Percentiles rank a stretch among this genome's conserved stretches.
These are phyloP conservation scores for Anarrhichthys ocellatus DNA, from an alignment of 2,113 vertebrate genomes.

Conservation along the genomic window DNA sequence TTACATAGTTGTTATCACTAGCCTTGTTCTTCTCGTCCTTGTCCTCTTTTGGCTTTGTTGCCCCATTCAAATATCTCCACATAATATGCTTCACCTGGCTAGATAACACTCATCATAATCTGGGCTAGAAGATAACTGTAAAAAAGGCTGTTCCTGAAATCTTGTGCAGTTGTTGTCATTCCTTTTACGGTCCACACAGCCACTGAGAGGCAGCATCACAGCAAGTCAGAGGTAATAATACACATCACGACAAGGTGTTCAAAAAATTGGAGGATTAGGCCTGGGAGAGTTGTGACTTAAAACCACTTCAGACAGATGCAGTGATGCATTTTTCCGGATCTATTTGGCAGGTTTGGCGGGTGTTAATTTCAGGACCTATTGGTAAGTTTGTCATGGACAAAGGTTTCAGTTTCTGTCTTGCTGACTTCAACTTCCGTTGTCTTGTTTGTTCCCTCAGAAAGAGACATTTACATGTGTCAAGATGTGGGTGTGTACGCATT, in stretches of 20 bases:
- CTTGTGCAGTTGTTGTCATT: not conserved
- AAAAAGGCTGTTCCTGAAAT: not conserved
- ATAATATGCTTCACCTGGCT: not conserved
- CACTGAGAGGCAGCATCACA: slow-evolving; percentile 11
- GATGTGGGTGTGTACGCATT: slow-evolving; percentile 6
- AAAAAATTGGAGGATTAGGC: slow-evolving; percentile 25
- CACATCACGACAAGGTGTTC: slow-evolving; percentile 17
- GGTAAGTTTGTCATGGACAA: not conserved
- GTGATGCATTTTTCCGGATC: not conserved
- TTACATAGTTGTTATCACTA: not conserved
- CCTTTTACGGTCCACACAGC: not conserved
- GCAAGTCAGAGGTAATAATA: slow-evolving; percentile 14
- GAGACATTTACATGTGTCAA: not conserved
- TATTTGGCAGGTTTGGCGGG: slow-evolving; percentile 19
- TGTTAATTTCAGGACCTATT: slow-evolving; percentile 18
- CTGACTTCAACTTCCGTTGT: not conserved
- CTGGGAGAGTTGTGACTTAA: slow-evolving; percentile 13
- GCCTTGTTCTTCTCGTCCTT: not conserved
- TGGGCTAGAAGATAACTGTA: not conserved
- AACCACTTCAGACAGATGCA: slow-evolving; percentile 22
- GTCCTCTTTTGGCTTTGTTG: not conserved
- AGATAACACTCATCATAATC: not conserved
- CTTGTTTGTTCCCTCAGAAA: slow-evolving; percentile 10
- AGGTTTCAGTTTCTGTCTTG: not conserved
- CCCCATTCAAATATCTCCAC: not conserved